These are phyloP conservation scores for Amphipoea lucens DNA, from an alignment of 2,888 invertebrate species.

Conservation along the genomic window DNA sequence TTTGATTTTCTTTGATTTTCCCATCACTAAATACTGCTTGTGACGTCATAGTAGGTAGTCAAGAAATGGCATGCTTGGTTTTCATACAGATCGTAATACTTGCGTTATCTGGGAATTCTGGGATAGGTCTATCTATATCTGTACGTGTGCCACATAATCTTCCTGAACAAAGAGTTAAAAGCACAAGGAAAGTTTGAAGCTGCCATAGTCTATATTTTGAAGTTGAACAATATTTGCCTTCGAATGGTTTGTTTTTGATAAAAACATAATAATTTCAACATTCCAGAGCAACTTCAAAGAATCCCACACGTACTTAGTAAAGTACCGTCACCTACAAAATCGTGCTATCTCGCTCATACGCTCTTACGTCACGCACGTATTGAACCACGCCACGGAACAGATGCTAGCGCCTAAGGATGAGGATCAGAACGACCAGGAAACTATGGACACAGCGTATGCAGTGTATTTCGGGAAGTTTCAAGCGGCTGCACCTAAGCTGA, in stretches of 20 bases:
- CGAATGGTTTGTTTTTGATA: not conserved
- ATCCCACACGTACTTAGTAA: constrained; percentile 94
- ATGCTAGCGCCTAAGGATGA: constrained; percentile 88
- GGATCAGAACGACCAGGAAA: constrained; percentile 75
- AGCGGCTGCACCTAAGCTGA: constrained; percentile 96
- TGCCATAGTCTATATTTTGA: not conserved
- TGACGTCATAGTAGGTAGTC: too few species aligned
- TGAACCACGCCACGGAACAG: constrained; percentile 95
- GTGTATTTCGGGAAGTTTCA: constrained; percentile 98
- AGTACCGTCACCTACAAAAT: constrained; percentile 95
- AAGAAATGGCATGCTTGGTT: too few species aligned
- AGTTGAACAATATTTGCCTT: not conserved
- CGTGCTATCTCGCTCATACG: constrained; percentile 95
- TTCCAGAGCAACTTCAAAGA: constrained; percentile 95
- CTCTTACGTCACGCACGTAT: constrained; percentile 93
- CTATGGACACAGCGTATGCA: constrained; percentile 93
- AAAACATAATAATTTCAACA: not conserved
- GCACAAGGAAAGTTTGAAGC: not conserved
- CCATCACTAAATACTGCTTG: too few species aligned
- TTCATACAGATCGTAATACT: too few species aligned
- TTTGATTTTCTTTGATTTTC: too few species aligned
- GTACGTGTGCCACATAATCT: not conserved
- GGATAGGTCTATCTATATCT: too few species aligned
- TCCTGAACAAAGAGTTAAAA: not conserved
- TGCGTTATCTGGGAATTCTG: too few species aligned